These are phyloP conservation scores for Cecropterus lyciades DNA, from an alignment of 1,140 invertebrate species.

Conservation along the genomic window DNA sequence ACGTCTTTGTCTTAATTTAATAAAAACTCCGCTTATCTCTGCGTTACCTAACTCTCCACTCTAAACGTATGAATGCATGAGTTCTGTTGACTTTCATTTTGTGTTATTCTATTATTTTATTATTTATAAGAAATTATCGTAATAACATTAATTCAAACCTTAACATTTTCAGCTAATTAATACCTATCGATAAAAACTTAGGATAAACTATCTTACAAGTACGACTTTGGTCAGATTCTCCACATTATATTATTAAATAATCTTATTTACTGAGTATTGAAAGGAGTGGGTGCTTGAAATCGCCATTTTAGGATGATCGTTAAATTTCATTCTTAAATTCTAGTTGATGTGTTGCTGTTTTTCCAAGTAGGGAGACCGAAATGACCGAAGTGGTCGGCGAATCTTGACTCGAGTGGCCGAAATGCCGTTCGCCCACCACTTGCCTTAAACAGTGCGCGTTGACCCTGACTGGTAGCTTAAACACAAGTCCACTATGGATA, in stretches of 20 bases:
- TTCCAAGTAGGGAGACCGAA: constrained; percentile 54
- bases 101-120: too few species aligned
- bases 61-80: neutral
- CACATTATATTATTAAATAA: neutral
- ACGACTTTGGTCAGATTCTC: neutral
- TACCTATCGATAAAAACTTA: too few species aligned
- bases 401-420: constrained; percentile 44
- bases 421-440: constrained; percentile 69
- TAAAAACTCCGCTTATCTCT: neutral
- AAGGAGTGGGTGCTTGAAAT: constrained; percentile 6
- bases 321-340: constrained; percentile 36
- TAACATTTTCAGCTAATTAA: too few species aligned
- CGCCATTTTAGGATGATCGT: neutral
- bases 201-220: neutral
- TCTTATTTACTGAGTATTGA: neutral
- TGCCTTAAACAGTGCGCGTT: constrained; percentile 47
- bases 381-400: constrained; percentile 57
- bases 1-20: neutral
- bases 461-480: constrained; percentile 46
- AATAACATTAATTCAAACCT: too few species aligned
- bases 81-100: neutral
- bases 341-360: constrained; percentile 42
- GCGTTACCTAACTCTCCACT: too few species aligned
- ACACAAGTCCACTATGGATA: neutral
- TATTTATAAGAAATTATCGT: too few species aligned